phyloP scores from a whole-genome alignment of 2,797 vertebrate species.

The Falco concolor region DNA sequence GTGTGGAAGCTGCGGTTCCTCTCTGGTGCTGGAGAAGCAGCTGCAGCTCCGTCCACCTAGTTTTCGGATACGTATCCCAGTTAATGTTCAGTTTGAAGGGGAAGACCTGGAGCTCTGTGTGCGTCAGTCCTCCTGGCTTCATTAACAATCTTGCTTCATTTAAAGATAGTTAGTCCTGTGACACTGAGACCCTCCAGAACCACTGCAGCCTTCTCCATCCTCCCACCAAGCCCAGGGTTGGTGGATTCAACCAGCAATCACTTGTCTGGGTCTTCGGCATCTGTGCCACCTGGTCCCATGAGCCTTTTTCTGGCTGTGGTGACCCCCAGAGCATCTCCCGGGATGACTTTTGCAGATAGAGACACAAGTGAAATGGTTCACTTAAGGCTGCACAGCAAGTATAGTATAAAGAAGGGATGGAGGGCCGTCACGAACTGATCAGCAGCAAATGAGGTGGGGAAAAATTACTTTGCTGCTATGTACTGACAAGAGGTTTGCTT shows the following conservation, averaged over 20 bases:
- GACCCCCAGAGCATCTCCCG: not conserved
- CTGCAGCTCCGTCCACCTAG: not conserved
- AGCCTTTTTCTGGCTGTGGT: not conserved
- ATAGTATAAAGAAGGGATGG: rapidly evolving
- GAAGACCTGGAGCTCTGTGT: not conserved
- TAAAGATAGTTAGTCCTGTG: not conserved
- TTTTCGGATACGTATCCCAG: not conserved
- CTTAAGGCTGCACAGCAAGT: not conserved
- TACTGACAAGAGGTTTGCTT: not conserved
- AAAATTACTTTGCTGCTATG: not conserved
- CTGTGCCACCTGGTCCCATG: not conserved
- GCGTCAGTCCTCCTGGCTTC: not conserved
- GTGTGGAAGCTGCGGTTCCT: not conserved
- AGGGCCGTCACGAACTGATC: not conserved
- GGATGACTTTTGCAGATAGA: too few relatives aligned
- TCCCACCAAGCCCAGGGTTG: not conserved
- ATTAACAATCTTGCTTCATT: not conserved
- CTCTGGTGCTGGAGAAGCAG: not conserved
- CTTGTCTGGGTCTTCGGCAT: not conserved
- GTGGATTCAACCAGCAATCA: not conserved
- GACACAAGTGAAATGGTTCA: not conserved
- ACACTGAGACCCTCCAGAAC: not conserved
- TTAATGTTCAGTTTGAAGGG: not conserved
- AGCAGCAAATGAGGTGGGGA: not conserved
- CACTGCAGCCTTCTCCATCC: not conserved